Evolutionary conservation across 1,140 invertebrate genomes (phyloP).

Genomic region (Thaumatotibia leucotreta): DNA sequence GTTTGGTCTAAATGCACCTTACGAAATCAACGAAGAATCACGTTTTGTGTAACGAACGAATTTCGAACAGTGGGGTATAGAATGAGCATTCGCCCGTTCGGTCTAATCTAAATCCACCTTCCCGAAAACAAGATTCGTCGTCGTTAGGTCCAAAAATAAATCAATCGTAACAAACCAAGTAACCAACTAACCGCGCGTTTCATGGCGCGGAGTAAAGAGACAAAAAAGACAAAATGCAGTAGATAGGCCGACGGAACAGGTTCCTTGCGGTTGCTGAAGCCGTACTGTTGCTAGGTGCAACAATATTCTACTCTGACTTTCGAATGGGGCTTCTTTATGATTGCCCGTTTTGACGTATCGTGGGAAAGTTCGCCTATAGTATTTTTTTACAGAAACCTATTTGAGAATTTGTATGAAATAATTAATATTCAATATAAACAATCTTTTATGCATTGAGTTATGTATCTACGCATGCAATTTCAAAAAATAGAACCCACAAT

Average conservation of each 20-base stretch:
- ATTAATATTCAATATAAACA: too few relatives aligned
- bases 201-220: not conserved
- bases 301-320: not conserved
- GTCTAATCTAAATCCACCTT: too few relatives aligned
- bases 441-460: too few relatives aligned
- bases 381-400: not conserved
- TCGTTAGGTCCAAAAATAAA: slow-evolving; percentile 4
- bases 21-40: too few relatives aligned
- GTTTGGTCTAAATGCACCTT: too few relatives aligned
- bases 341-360: not conserved
- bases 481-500: too few relatives aligned
- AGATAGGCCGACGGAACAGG: slow-evolving; percentile 8
- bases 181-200: slow-evolving; percentile 15
- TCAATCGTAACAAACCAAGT: slow-evolving; percentile 12
- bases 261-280: slow-evolving; percentile 51
- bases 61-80: too few relatives aligned
- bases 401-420: too few relatives aligned
- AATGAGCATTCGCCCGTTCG: too few relatives aligned
- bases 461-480: too few relatives aligned
- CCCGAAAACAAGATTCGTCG: not conserved
- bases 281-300: slow-evolving; percentile 26
- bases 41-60: too few relatives aligned
- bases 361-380: not conserved
- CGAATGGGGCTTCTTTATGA: not conserved
- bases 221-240: slow-evolving; percentile 3